Evolutionary conservation across 2,888 invertebrate species (phyloP).

Genomic region (Trachelus troglodyta): DNA sequence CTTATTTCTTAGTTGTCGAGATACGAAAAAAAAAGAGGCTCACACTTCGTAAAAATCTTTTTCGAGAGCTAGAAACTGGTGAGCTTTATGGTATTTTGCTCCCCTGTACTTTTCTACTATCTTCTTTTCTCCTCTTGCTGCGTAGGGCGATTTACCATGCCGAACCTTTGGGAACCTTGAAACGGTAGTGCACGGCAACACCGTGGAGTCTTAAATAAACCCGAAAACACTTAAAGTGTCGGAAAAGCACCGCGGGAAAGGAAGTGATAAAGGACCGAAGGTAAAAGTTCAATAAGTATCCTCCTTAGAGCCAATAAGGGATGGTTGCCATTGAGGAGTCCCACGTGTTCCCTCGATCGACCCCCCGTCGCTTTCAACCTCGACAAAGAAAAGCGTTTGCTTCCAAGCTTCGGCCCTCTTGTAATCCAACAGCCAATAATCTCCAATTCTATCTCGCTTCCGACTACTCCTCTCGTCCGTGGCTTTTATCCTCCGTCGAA

Average conservation of each 20-base stretch:
- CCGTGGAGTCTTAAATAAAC: conserved; percentile 44
- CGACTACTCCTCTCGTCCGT: conserved; percentile 21
- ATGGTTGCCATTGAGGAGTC: conserved; percentile 23
- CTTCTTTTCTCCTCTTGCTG: no score
- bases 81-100: neutral
- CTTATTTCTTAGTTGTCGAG: neutral
- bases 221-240: conserved; percentile 51
- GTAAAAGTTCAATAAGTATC: conserved; percentile 64
- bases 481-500: neutral
- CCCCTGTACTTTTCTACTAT: neutral
- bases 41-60: neutral
- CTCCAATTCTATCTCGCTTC: conserved; percentile 44
- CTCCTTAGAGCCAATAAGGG: conserved; percentile 62
- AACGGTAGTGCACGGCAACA: neutral
- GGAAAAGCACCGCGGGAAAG: conserved; percentile 34
- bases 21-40: no score
- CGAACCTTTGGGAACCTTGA: neutral
- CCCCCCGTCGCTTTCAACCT: conserved; percentile 21
- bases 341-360: conserved; percentile 30
- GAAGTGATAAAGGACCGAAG: conserved; percentile 52
- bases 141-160: neutral
- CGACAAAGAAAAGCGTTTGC: conserved; percentile 56
- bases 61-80: neutral
- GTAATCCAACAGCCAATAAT: conserved; percentile 62
- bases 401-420: conserved; percentile 51